Evolutionary conservation across 2,888 invertebrate genomes (phyloP), one percentile per base, ranked within the genome.

Genomic region (Luperina nickerlii): DNA sequence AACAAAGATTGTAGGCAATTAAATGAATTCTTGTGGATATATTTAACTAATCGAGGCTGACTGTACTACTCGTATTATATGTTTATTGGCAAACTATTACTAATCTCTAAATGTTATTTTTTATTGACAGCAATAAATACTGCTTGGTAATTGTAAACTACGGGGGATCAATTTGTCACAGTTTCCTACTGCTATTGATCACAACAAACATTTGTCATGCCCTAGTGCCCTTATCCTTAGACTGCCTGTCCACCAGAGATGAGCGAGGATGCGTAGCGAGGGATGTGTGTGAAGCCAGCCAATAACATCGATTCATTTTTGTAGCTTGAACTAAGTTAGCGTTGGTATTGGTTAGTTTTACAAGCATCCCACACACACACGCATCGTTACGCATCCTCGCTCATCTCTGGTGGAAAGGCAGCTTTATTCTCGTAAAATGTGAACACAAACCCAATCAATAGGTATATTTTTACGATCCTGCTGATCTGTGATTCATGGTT

Each of bases 161-260:
- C 74, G 81, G 78, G 83, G 24, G 27, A 60, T 42, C 81, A 72
- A 76, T 86, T 74, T 67, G 71, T 81, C 66, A 77, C 62, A 45
- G 84, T 67, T 70, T 15, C 51, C 60, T 57, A 15, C 51, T 54
- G 32, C n/a, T 62, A 54, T 38, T 66, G 45, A 18, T 74, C 27
- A 70, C 65, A 73, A 70, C 54, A 78, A 62, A 51, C 66, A 62
- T 68, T 48, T 4, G 42, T 51, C 57, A 27, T 27, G n/a, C 54
- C 38, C 38, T 38, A 45, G 57, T 67, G 67, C 54, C 62, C 45
- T 70, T 32, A 32, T 1, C 32, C 32, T 32, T 32, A 32, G 32
- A 1, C 32, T 32, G 32, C 32, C 32, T 32, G 0, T 32, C 32
- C 32, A 32, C 32, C 32, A 32, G 32, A 32, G 32, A 32, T 32